These are phyloP conservation scores for Lutjanus campechanus DNA, from an alignment of 2,797 vertebrate species.

Conservation along the genomic window DNA sequence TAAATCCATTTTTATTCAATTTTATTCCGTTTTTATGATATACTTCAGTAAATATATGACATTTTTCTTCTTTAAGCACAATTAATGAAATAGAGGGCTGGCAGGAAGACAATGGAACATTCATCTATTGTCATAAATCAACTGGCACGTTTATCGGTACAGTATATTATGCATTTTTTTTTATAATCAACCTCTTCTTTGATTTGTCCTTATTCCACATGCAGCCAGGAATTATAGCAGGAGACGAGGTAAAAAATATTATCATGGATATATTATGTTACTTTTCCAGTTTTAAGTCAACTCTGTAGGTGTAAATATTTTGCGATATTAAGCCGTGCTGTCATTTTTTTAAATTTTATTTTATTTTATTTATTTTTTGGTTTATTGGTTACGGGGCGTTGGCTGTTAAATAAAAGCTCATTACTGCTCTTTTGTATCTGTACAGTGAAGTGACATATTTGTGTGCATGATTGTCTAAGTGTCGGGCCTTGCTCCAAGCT, in stretches of 20 bases:
- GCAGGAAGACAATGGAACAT: slow-evolving; percentile 17
- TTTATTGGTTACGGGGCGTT: slow-evolving; percentile 8
- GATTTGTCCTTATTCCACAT: slow-evolving; percentile 91
- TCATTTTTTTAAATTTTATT: slow-evolving; percentile 33
- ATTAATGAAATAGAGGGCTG: neutral
- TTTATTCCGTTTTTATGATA: too few relatives aligned
- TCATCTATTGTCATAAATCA: slow-evolving; percentile 46
- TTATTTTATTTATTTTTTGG: too few relatives aligned
- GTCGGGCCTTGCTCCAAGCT: slow-evolving; percentile 31
- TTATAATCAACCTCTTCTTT: slow-evolving; percentile 83
- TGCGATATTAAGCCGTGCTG: slow-evolving; percentile 22
- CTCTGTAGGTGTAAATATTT: slow-evolving; percentile 28
- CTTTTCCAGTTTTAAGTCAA: slow-evolving; percentile 17
- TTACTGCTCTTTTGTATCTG: slow-evolving; percentile 19
- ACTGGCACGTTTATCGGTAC: slow-evolving; percentile 41
- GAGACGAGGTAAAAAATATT: slow-evolving; percentile 97
- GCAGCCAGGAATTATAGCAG: slow-evolving; percentile 99
- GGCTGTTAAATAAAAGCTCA: slow-evolving; percentile 19
- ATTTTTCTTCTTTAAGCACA: too few relatives aligned
- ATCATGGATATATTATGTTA: slow-evolving; percentile 33
- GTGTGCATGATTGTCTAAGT: slow-evolving; percentile 71
- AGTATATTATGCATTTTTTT: slow-evolving; percentile 47
- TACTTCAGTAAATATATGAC: too few relatives aligned
- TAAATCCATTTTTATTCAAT: too few relatives aligned
- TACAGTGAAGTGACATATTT: slow-evolving; percentile 42